phyloP scores from a whole-genome alignment of 2,797 vertebrate genomes.

The Podarcis siculus region DNA sequence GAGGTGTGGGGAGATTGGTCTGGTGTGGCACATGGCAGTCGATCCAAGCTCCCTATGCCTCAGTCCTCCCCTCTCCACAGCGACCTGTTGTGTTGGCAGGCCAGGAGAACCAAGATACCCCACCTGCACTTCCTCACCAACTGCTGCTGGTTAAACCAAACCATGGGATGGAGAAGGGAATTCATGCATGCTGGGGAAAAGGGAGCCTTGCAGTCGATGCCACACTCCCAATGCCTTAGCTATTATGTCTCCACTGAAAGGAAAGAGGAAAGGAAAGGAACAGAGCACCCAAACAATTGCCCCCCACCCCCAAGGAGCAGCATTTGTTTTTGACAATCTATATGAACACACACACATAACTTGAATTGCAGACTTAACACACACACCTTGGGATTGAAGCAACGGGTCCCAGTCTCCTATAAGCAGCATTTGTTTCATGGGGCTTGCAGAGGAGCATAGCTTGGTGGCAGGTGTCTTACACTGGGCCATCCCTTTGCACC shows the following conservation, averaged over 20 bases:
- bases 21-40: no score
- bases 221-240: background rate
- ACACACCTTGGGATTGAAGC: background rate
- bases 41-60: no score
- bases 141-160: no score
- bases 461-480: background rate
- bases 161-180: background rate
- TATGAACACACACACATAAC: background rate
- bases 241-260: background rate
- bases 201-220: fast-evolving
- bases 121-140: no score
- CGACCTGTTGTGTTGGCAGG: no score
- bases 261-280: background rate
- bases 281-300: no score
- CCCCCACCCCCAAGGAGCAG: no score
- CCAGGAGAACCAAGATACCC: no score
- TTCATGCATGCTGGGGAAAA: background rate
- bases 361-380: background rate
- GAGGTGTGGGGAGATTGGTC: no score
- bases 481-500: background rate
- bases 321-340: no score
- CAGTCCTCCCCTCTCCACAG: no score
- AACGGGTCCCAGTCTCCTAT: background rate
- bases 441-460: no score
- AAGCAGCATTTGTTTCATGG: background rate